Percentiles rank a stretch among this genome's conserved stretches.
Conservation (phyloP, 2,797 vertebrate genomes). For the Sebastolobus alascanus region DNA sequence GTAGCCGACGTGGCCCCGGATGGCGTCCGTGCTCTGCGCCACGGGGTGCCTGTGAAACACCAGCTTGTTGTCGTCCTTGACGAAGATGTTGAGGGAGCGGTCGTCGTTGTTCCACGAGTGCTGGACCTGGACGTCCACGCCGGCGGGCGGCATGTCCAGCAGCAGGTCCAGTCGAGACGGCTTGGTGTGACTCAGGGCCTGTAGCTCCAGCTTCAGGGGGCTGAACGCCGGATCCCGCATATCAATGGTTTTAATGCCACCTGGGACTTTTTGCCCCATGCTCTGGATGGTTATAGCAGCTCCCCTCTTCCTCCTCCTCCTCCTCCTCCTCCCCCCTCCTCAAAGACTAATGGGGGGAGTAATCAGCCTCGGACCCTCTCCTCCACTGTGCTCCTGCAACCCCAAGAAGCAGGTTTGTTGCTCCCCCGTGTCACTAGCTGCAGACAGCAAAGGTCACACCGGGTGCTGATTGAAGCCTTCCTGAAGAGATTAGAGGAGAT, state of each 20-base stretch:
- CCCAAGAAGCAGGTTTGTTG: slow-evolving; percentile 37
- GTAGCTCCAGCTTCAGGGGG: slow-evolving; percentile 94
- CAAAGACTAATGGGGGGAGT: slow-evolving; percentile 76
- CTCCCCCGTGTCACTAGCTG: slow-evolving; percentile 49
- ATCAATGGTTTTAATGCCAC: slow-evolving; percentile 98
- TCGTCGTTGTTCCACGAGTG: slow-evolving; percentile 98
- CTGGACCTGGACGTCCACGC: slow-evolving; percentile 88
- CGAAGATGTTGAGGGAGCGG: slow-evolving; percentile 97
- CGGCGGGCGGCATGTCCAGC: slow-evolving; percentile 94
- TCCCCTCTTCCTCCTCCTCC: slow-evolving; percentile 48
- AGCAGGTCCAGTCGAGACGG: slow-evolving; percentile 95
- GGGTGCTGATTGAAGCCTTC: slow-evolving; percentile 57
- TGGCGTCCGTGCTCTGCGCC: slow-evolving; percentile 98
- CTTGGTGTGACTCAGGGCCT: slow-evolving; percentile 93
- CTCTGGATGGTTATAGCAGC: slow-evolving; percentile 71
- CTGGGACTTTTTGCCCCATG: slow-evolving; percentile 99
- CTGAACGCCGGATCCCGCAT: slow-evolving; percentile 96
- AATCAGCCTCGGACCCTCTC: slow-evolving; percentile 62
- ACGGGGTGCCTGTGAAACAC: slow-evolving; percentile 98
- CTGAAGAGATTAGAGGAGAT: slow-evolving; percentile 77
- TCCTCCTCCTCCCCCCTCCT: slow-evolving; percentile 61
- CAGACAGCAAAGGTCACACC: slow-evolving; percentile 61
- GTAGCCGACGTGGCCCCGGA: slow-evolving; percentile 95
- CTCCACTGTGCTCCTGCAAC: slow-evolving; percentile 69
- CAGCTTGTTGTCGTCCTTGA: slow-evolving; percentile 97